Evolutionary conservation across 2,113 vertebrate genomes (phyloP).

Genomic region (Gambusia affinis): DNA sequence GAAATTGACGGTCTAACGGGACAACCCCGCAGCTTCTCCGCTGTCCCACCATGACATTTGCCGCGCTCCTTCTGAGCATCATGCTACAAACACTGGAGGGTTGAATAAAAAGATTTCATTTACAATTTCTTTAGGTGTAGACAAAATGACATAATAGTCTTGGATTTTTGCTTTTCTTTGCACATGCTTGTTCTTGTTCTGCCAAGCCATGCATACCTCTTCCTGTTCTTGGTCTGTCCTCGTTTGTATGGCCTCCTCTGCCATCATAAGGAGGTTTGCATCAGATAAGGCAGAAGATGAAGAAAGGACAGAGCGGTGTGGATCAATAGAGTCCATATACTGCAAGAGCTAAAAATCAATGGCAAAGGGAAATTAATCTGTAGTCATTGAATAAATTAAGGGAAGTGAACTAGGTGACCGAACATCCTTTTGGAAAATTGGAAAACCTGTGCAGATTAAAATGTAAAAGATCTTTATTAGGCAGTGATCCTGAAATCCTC

Average conservation of each 20-base stretch:
- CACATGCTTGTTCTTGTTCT: slow-evolving; percentile 21
- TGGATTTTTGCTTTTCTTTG: slow-evolving; percentile 4
- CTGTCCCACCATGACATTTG: too few relatives aligned
- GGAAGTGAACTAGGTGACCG: slow-evolving; percentile 37
- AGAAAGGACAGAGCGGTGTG: slow-evolving; percentile 25
- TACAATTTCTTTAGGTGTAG: too few relatives aligned
- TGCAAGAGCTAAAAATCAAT: slow-evolving; percentile 69
- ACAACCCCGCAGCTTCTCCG: too few relatives aligned
- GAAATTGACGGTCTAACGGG: too few relatives aligned
- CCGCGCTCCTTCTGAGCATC: too few relatives aligned
- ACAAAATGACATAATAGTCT: not conserved
- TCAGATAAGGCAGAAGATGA: slow-evolving; percentile 41
- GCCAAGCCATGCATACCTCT: slow-evolving; percentile 15
- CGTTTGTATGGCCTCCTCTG: not conserved
- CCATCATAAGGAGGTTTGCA: slow-evolving; percentile 25
- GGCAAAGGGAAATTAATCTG: slow-evolving; percentile 69
- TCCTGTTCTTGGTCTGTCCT: not conserved
- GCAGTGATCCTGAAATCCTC: slow-evolving; percentile 14
- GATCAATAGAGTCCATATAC: slow-evolving; percentile 72
- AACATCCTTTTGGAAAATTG: slow-evolving; percentile 46
- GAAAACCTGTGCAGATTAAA: slow-evolving; percentile 50
- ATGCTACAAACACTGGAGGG: too few relatives aligned
- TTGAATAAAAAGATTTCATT: too few relatives aligned
- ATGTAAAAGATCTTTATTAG: slow-evolving; percentile 46
- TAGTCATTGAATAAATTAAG: slow-evolving; percentile 74